These are phyloP conservation scores for Calosoma granatense DNA, from an alignment of 1,140 invertebrate genomes.

Conservation along the genomic window DNA sequence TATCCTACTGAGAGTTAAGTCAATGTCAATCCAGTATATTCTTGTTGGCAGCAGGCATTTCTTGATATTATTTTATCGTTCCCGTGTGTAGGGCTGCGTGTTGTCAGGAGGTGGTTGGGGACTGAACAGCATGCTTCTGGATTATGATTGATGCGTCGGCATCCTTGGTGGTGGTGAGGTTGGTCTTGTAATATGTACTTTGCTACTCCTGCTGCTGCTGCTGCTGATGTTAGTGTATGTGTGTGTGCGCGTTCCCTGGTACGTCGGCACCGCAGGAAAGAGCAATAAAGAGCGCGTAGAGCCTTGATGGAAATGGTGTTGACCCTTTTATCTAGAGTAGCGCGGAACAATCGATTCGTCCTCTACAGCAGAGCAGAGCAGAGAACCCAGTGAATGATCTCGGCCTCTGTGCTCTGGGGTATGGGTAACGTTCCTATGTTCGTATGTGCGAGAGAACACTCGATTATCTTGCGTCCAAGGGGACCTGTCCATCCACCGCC, in stretches of 20 bases:
- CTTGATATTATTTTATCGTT: conserved; percentile 3
- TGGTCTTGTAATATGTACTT: not conserved
- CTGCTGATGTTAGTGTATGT: not conserved
- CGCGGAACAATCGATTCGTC: conserved; percentile 13
- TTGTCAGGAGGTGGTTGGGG: not conserved
- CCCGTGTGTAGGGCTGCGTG: not conserved
- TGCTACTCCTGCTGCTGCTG: not conserved
- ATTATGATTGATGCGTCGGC: conserved; percentile 1
- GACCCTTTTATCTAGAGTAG: conserved; percentile 22
- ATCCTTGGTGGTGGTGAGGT: too few species aligned
- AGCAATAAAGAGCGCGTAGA: conserved; percentile 19
- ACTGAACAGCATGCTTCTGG: not conserved
- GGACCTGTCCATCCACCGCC: conserved; percentile 13
- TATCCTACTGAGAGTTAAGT: too few species aligned
- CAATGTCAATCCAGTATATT: too few species aligned
- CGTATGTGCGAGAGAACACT: conserved; percentile 15
- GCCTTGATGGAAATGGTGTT: conserved; percentile 17
- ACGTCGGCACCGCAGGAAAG: conserved; percentile 12
- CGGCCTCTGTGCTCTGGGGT: conserved; percentile 11
- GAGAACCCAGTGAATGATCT: not conserved
- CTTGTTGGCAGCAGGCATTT: not conserved
- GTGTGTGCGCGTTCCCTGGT: not conserved
- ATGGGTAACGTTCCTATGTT: not conserved
- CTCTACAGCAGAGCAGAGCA: not conserved
- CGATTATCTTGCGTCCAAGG: conserved; percentile 20